These are phyloP conservation scores for Coreoperca whiteheadi DNA, from an alignment of 2,113 vertebrate genomes.

Conservation along the genomic window DNA sequence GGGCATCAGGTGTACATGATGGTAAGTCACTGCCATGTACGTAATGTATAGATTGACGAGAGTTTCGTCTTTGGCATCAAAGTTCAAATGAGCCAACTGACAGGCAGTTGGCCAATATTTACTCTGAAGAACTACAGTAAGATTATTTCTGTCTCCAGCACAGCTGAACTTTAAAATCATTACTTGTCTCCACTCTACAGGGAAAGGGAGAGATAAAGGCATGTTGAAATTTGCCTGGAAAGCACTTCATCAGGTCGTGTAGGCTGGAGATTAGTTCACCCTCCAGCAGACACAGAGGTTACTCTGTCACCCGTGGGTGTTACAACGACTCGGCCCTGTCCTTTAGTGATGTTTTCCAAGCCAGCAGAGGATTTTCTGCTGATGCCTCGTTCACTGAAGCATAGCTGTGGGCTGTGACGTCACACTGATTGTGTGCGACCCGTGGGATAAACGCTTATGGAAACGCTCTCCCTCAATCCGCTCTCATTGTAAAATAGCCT, in stretches of 20 bases:
- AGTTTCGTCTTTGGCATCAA: neutral
- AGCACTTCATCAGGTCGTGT: slow-evolving; percentile 13
- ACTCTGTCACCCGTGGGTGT: slow-evolving; percentile 8
- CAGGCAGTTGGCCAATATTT: neutral
- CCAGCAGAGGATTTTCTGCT: slow-evolving; percentile 39
- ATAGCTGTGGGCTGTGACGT: slow-evolving; percentile 48
- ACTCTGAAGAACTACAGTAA: neutral
- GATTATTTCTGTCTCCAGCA: neutral
- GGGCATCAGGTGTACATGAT: neutral
- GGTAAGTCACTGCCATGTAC: neutral
- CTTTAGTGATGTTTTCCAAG: slow-evolving; percentile 20
- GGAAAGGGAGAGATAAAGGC: neutral
- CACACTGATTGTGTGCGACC: slow-evolving; percentile 33
- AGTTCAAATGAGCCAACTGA: neutral
- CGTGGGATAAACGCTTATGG: slow-evolving; percentile 40
- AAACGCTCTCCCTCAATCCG: slow-evolving; percentile 52
- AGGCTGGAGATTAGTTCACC: neutral
- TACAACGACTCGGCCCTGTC: neutral
- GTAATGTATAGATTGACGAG: neutral
- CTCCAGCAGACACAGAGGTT: slow-evolving; percentile 14
- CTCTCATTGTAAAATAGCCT: slow-evolving; percentile 69
- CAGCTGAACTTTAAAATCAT: neutral
- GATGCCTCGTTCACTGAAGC: slow-evolving; percentile 14
- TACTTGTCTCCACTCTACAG: neutral
- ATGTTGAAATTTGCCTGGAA: neutral